phyloP scores from a whole-genome alignment of 2,888 invertebrate species.

The Pandemis heparana region DNA sequence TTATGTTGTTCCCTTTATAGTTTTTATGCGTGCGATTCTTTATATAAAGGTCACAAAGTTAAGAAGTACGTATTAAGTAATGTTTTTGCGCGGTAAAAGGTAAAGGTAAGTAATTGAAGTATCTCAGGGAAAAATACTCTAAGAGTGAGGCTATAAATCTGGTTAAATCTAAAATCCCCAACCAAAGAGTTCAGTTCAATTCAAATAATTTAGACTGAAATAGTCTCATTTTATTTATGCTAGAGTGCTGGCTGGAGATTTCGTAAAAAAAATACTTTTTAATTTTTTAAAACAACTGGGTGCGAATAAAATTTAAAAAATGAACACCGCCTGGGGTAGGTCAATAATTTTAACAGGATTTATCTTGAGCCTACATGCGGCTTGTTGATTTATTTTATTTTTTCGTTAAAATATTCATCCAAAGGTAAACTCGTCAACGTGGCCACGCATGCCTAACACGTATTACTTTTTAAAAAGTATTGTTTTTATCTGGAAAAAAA shows the following conservation, averaged over 20 bases:
- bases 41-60: neutral
- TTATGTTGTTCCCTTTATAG: neutral
- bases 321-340: neutral
- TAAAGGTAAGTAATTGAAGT: too few relatives aligned
- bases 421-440: slow-evolving; percentile 20
- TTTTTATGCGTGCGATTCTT: neutral
- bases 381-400: slow-evolving; percentile 14
- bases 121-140: too few relatives aligned
- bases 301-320: neutral
- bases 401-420: neutral
- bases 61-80: neutral
- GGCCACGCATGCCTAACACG: slow-evolving; percentile 13
- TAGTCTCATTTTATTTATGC: too few relatives aligned
- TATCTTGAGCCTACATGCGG: neutral
- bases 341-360: neutral
- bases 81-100: neutral
- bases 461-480: neutral
- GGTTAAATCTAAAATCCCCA: neutral
- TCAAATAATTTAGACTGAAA: too few relatives aligned
- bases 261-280: too few relatives aligned
- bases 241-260: too few relatives aligned
- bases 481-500: neutral
- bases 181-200: too few relatives aligned
- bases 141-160: neutral
- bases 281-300: too few relatives aligned